These are phyloP conservation scores for Lypha dubia DNA, from an alignment of 2,888 invertebrate genomes.

Conservation along the genomic window DNA sequence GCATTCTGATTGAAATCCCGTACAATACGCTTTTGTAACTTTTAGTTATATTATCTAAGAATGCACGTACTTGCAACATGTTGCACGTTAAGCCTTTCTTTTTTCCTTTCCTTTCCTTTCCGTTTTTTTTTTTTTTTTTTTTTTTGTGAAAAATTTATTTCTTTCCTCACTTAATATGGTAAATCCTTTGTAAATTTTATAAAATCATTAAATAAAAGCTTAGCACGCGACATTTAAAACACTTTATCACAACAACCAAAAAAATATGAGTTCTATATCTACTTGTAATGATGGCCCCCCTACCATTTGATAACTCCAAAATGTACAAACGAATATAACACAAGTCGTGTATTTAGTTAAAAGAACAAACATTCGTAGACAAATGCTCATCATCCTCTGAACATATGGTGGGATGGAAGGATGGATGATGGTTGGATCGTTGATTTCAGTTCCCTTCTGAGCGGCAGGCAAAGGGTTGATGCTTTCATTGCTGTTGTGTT, in stretches of 20 bases:
- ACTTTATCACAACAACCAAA: slow-evolving; percentile 58
- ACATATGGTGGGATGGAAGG: slow-evolving; percentile 22
- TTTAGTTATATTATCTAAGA: slow-evolving; percentile 47
- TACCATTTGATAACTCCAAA: neutral
- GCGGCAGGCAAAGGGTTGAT: slow-evolving; percentile 54
- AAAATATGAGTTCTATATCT: slow-evolving; percentile 28
- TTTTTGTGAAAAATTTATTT: slow-evolving; percentile 8
- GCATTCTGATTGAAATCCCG: slow-evolving; percentile 24
- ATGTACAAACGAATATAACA: slow-evolving; percentile 21
- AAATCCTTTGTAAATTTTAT: slow-evolving; percentile 72
- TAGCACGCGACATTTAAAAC: slow-evolving; percentile 73
- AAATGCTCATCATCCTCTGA: slow-evolving; percentile 56
- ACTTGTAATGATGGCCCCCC: slow-evolving; percentile 29
- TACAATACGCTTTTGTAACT: slow-evolving; percentile 28
- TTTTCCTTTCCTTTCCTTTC: slow-evolving; percentile 7
- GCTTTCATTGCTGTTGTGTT: slow-evolving; percentile 17
- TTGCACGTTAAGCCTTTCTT: slow-evolving; percentile 66
- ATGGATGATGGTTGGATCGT: too few species aligned
- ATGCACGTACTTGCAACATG: slow-evolving; percentile 72
- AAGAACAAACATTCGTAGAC: slow-evolving; percentile 42
- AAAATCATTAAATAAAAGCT: slow-evolving; percentile 71
- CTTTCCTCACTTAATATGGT: slow-evolving; percentile 51
- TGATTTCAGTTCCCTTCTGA: neutral
- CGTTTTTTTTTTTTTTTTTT: slow-evolving; percentile 12
- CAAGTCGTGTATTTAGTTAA: slow-evolving; percentile 12